Base-by-base conservation (phyloP, 1,140 invertebrate genomes). In the Megathymus violae region DNA sequence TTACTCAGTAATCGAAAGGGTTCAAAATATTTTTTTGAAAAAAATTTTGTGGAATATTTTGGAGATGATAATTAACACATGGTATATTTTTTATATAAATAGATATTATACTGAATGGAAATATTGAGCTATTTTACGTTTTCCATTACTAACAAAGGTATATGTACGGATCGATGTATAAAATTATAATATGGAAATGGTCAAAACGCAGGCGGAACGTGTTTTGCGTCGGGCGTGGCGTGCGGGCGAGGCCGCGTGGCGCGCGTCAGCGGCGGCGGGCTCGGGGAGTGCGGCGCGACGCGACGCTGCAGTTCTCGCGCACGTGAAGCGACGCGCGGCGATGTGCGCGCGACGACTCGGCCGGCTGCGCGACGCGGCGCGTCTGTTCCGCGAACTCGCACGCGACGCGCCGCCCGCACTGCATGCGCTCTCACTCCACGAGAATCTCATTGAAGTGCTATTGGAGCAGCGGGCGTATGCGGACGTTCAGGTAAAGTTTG, bases 331-430 rank as follows among this genome's bases (percentile, higher is more conserved):
- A 71, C 92, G 98, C 56, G 86, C 99, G 46, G 98, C 98, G 17
- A 99, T 99, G 98, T 99, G 98, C 93, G 97, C 97, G 1, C 93
- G 98, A 64, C 98, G 98, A 80, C 92, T 99, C 41, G 98, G 98
- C 4, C 95, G 96, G 78, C 92, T 98, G 43, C 97, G 98, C 91
- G 98, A 99, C 92, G 97, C 98, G 2, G 95, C 98, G 3, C 99
- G 99, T 92, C 97, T 99, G 93, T 99, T 99, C 93, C 94, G 98
- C 80, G 98, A 99, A 93, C 91, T 99, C 43, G 98, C 98, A 15
- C 99, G 99, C 92, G 98, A 99, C 93, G 97, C 98, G 75, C 96
- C 97, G 54, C 96, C 97, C n/a, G 97, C 98, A 74, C 96, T 99
- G 95, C 98, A 97, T 90, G 96, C 98, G 31, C 93, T 99, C 60